Conservation (phyloP, 2,113 vertebrate genomes). For the Tragelaphus scriptus region DNA sequence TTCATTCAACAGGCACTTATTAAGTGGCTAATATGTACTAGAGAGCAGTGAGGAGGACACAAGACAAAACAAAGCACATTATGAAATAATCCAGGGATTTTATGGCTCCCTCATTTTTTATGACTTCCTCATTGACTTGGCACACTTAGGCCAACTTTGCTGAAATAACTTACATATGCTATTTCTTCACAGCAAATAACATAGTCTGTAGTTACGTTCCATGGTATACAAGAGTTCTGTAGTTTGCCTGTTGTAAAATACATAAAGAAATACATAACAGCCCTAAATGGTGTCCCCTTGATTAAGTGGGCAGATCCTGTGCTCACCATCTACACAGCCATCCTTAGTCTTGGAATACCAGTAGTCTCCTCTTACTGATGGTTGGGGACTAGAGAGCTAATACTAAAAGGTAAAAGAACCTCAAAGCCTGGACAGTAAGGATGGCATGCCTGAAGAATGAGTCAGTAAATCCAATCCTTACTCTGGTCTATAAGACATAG, state of each 20-base stretch:
- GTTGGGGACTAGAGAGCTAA: neutral
- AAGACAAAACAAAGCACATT: neutral
- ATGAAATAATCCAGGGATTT: neutral
- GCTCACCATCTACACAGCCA: neutral
- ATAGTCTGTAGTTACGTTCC: neutral
- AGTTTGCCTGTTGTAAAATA: neutral
- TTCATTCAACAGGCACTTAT: neutral
- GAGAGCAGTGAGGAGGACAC: neutral
- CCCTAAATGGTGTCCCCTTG: neutral
- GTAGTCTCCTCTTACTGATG: neutral
- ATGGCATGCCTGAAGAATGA: neutral
- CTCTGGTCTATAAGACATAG: neutral
- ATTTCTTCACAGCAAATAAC: constrained; percentile 1
- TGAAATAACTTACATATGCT: neutral
- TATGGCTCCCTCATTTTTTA: neutral
- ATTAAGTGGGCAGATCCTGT: neutral
- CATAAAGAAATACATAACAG: neutral
- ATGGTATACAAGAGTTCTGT: neutral
- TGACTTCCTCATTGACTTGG: neutral
- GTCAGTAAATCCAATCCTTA: neutral
- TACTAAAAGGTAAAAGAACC: neutral
- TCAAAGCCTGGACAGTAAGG: neutral
- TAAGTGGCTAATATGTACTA: neutral
- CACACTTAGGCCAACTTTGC: neutral
- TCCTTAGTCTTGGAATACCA: neutral